Percentiles rank a stretch among this genome's conserved stretches.
Evolutionary conservation across 2,888 invertebrate genomes (phyloP).

Genomic region (Timema cristinae): DNA sequence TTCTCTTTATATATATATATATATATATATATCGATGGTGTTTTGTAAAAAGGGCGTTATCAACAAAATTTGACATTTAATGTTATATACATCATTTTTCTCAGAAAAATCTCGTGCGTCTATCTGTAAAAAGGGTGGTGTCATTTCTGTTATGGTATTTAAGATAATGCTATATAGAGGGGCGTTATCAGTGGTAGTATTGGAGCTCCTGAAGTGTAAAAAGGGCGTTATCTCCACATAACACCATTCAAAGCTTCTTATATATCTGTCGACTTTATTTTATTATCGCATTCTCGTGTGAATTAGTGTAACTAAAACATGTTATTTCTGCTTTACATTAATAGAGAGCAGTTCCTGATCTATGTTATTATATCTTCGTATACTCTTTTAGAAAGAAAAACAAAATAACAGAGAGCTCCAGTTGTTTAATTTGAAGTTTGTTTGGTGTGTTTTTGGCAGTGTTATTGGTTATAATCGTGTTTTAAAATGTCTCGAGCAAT

Average conservation of each 20-base stretch:
- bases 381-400: neutral
- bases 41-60: constrained; percentile 7
- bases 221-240: neutral
- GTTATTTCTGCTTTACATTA: too few species aligned
- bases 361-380: neutral
- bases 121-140: neutral
- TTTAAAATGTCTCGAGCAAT: neutral
- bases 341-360: neutral
- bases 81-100: neutral
- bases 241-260: neutral
- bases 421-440: neutral
- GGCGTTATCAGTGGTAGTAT: neutral
- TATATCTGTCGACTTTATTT: too few species aligned
- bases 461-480: neutral
- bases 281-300: too few species aligned
- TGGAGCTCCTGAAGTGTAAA: neutral
- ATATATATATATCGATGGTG: constrained; percentile 1
- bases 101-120: neutral
- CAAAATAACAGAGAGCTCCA: too few species aligned
- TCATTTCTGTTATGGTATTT: neutral
- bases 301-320: too few species aligned
- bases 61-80: neutral
- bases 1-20: too few species aligned
- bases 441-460: neutral
- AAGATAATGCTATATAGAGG: neutral